Percentiles rank a stretch among this genome's conserved stretches.
phyloP scores from a whole-genome alignment of 2,888 invertebrate genomes.

The Lobophora halterata region DNA sequence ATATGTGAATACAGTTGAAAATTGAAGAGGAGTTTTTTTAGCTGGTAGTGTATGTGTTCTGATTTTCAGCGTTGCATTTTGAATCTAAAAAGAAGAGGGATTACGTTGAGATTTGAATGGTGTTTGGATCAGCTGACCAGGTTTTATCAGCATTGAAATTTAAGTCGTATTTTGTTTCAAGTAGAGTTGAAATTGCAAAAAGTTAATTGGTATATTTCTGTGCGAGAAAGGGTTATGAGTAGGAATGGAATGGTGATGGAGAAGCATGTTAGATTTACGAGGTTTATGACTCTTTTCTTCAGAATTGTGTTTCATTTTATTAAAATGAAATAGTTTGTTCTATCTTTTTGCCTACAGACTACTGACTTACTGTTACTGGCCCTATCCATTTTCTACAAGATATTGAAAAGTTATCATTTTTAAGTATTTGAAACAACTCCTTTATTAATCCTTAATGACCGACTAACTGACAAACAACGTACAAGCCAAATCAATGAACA shows the following conservation, averaged over 20 bases:
- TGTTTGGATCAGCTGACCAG: not conserved
- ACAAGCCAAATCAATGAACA: too few species aligned
- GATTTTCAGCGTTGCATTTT: not conserved
- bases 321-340: too few species aligned
- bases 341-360: too few species aligned
- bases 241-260: slow-evolving; percentile 12
- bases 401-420: too few species aligned
- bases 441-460: too few species aligned
- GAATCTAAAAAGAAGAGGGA: not conserved
- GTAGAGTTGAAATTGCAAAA: slow-evolving; percentile 4
- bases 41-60: not conserved
- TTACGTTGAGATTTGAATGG: slow-evolving; percentile 4
- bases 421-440: too few species aligned
- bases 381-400: too few species aligned
- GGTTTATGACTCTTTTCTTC: not conserved
- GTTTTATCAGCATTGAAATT: not conserved
- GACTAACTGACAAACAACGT: too few species aligned
- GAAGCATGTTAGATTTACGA: slow-evolving; percentile 7
- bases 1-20: not conserved
- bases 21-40: not conserved
- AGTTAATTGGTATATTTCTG: slow-evolving; percentile 4
- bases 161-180: not conserved
- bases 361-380: too few species aligned
- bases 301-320: not conserved
- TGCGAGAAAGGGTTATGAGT: slow-evolving; percentile 13